These are phyloP conservation scores for Andrena minutula DNA, from an alignment of 2,888 invertebrate species.

Conservation along the genomic window DNA sequence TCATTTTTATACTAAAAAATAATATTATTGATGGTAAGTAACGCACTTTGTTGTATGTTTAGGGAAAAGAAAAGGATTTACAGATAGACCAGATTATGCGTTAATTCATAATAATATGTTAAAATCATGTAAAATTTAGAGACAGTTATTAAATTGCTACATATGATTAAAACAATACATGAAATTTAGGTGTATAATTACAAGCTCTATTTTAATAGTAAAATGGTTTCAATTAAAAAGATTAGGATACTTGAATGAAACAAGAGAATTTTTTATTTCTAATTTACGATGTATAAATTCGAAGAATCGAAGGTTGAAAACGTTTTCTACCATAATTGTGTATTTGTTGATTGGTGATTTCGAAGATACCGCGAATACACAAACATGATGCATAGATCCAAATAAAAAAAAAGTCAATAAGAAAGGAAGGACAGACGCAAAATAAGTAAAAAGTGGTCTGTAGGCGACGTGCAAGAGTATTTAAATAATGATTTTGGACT, in stretches of 20 bases:
- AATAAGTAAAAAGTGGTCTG: background rate
- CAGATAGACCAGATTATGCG: background rate
- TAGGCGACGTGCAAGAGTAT: constrained; percentile 38
- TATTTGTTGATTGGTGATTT: constrained; percentile 15
- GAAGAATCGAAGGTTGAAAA: background rate
- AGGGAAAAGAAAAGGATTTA: background rate
- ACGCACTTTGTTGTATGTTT: background rate
- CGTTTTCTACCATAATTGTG: background rate
- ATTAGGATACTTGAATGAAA: background rate
- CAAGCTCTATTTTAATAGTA: background rate
- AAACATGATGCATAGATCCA: constrained; percentile 25
- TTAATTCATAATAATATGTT: background rate
- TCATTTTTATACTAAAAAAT: too few species aligned
- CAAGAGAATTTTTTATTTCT: background rate
- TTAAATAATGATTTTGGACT: constrained; percentile 30
- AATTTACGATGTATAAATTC: background rate
- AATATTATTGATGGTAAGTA: too few species aligned
- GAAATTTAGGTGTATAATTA: background rate
- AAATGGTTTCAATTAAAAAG: background rate
- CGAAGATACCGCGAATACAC: constrained; percentile 44
- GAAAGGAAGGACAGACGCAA: constrained; percentile 9
- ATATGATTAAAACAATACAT: background rate
- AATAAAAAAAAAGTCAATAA: constrained; percentile 30
- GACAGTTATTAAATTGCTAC: background rate
- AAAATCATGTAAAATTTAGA: too few species aligned